phyloP scores from a whole-genome alignment of 2,888 invertebrate species.

The Andricus curvator region DNA sequence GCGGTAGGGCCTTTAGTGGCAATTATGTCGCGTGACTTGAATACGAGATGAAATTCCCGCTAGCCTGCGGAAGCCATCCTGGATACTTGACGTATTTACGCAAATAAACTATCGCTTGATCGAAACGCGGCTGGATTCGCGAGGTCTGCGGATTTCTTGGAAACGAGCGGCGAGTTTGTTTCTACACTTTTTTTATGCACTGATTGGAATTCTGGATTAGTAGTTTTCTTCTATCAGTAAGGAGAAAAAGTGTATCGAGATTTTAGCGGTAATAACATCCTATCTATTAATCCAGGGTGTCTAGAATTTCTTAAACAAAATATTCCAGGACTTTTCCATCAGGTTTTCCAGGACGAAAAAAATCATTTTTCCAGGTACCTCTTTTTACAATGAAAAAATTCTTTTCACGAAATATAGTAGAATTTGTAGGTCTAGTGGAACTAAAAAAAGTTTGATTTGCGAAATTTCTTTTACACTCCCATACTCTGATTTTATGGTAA shows the following conservation, averaged over 20 bases:
- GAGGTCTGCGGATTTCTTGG: slow-evolving; percentile 42
- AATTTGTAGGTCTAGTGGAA: no score
- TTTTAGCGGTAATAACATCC: neutral
- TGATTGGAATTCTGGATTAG: slow-evolving; percentile 19
- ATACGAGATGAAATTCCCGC: slow-evolving; percentile 55
- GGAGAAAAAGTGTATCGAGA: slow-evolving; percentile 6
- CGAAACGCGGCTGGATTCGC: slow-evolving; percentile 35
- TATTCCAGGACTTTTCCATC: no score
- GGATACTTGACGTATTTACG: slow-evolving; percentile 39
- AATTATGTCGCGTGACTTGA: slow-evolving; percentile 53
- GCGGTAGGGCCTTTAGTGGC: slow-evolving; percentile 45
- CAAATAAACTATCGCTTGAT: slow-evolving; percentile 39
- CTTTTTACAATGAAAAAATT: no score
- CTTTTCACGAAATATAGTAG: no score
- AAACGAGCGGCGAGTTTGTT: slow-evolving; percentile 39
- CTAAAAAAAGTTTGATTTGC: no score
- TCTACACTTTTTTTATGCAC: neutral
- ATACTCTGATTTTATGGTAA: no score
- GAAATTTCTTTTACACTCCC: no score
- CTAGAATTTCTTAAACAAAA: no score
- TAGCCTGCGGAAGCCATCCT: slow-evolving; percentile 40
- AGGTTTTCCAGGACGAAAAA: no score
- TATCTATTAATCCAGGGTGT: no score
- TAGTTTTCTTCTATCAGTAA: neutral
- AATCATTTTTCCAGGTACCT: no score